Conservation (phyloP, 2,888 invertebrate species). For the Pomacea canaliculata region DNA sequence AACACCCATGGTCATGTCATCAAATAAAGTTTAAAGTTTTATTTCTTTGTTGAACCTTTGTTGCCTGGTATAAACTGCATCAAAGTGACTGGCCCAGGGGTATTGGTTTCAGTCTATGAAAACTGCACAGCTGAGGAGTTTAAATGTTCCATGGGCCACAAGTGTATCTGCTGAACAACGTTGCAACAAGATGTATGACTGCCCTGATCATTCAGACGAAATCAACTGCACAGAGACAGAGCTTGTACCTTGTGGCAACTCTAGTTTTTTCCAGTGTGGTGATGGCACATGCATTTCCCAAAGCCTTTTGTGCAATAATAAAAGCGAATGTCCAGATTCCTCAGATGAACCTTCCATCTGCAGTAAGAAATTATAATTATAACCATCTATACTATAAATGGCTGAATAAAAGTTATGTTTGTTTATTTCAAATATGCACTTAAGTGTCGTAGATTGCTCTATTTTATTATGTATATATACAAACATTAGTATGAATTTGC, state of each 20-base stretch:
- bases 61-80: background rate
- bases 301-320: slow-evolving; percentile 47
- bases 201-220: slow-evolving; percentile 58
- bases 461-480: too few relatives aligned
- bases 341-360: slow-evolving; percentile 60
- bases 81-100: background rate
- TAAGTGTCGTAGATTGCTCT: too few relatives aligned
- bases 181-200: slow-evolving; percentile 77
- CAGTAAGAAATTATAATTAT: slow-evolving; percentile 44
- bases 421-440: too few relatives aligned
- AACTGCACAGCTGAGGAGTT: slow-evolving; percentile 72
- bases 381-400: background rate
- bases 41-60: background rate
- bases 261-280: slow-evolving; percentile 47
- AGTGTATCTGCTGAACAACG: slow-evolving; percentile 79
- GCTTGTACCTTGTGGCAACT: slow-evolving; percentile 37
- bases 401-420: too few relatives aligned
- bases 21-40: too few relatives aligned
- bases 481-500: too few relatives aligned
- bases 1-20: too few relatives aligned
- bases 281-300: slow-evolving; percentile 59
- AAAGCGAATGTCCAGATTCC: slow-evolving; percentile 56
- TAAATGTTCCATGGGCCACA: slow-evolving; percentile 78
- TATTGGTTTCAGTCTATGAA: slow-evolving; percentile 31
- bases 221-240: slow-evolving; percentile 41